A percentile compares a stretch with the other conserved stretches of the same genome.
phyloP scores from a whole-genome alignment of 2,113 vertebrate species.

The Penelope pileata region DNA sequence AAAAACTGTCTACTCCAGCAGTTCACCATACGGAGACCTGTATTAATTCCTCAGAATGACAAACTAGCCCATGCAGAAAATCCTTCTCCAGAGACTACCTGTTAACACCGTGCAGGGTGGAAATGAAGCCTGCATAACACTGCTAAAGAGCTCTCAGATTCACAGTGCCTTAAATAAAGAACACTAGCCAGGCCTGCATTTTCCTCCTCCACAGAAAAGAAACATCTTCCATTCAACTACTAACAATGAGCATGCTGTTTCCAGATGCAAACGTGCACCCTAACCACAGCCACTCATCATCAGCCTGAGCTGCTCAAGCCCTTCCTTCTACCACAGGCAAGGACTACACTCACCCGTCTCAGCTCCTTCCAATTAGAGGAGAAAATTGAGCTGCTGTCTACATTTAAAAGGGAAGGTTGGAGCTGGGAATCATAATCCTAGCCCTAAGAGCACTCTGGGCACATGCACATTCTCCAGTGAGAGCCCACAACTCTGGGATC shows the following conservation, averaged over 20 bases:
- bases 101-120: not conserved
- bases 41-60: not conserved
- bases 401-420: conserved; percentile 19
- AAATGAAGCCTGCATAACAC: not conserved
- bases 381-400: conserved; percentile 6
- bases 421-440: not conserved
- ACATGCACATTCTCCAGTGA: not conserved
- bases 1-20: not conserved
- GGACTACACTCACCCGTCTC: not conserved
- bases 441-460: not conserved
- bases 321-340: not conserved
- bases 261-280: not conserved
- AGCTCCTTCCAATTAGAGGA: conserved; percentile 41
- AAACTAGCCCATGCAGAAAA: not conserved
- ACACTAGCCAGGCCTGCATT: not conserved
- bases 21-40: not conserved
- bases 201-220: not conserved
- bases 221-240: not conserved
- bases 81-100: not conserved
- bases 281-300: conserved; percentile 8
- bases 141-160: not conserved
- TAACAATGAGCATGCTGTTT: not conserved
- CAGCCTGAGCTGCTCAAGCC: not conserved
- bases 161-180: not conserved
- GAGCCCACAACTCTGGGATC: not conserved